Conservation (phyloP, 1,140 invertebrate genomes). For the Asobara japonica region DNA sequence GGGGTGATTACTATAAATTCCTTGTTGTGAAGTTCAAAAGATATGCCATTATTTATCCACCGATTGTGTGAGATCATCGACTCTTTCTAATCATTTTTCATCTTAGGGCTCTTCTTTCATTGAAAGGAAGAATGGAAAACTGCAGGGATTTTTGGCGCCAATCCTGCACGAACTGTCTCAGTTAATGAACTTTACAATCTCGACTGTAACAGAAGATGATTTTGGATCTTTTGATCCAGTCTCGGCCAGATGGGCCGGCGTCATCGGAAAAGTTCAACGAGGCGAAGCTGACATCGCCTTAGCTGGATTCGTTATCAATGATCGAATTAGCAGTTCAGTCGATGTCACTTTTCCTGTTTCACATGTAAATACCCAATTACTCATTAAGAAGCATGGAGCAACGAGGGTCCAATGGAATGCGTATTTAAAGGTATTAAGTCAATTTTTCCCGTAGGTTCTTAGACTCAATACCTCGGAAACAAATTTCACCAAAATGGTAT, state of each 20-base stretch:
- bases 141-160: constrained; percentile 32
- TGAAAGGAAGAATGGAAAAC: not conserved
- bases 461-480: too few species aligned
- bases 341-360: constrained; percentile 52
- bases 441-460: too few species aligned
- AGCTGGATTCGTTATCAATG: constrained; percentile 48
- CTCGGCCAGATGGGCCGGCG: constrained; percentile 44
- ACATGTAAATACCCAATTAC: constrained; percentile 40
- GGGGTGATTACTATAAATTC: too few species aligned
- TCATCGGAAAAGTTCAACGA: constrained; percentile 40
- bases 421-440: constrained; percentile 44
- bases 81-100: not conserved
- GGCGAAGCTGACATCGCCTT: constrained; percentile 42
- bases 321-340: constrained; percentile 34
- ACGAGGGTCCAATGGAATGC: constrained; percentile 43
- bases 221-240: constrained; percentile 41
- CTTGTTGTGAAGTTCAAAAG: not conserved
- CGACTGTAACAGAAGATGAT: not conserved
- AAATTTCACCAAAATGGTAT: not conserved
- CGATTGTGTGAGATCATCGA: not conserved
- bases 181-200: constrained; percentile 47
- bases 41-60: not conserved
- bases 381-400: constrained; percentile 35
- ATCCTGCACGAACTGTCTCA: constrained; percentile 42
- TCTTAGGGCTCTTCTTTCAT: not conserved